Base-by-base conservation (phyloP, 2,888 invertebrate species). In the Agrotis exclamationis region DNA sequence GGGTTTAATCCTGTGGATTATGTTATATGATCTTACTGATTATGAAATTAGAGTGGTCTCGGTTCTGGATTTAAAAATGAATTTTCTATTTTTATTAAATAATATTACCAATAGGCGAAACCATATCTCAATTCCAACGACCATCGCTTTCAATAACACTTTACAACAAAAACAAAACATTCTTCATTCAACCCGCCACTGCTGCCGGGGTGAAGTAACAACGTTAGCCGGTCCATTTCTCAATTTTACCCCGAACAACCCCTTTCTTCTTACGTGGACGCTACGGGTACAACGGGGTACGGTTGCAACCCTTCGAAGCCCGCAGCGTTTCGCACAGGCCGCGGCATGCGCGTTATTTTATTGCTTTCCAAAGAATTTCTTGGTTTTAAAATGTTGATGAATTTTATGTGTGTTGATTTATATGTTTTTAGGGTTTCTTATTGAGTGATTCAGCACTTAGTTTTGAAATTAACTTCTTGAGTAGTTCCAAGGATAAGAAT, bases 191-290 rank as follows among this genome's bases (percentile, higher is more conserved):
- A 88, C 90, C 91, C 91, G 86, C 87, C 93, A 91, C 90, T 89
- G 92, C 60, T 90, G 87, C 89, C 92, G 81, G 95, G 94, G 93
- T 89, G 92, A 88, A 88, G 93, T 96, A 96, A 96, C 95, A 87
- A 94, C 89, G 95, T 96, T 96, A 96, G 91, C 93, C 95, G 96
- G 96, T 94, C 95, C 96, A 96, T 96, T 96, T 96, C 96, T 96
- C 96, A 96, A 96, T 96, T 96, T 95, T 91, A 88, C 90, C 91
- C 88, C 72, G 88, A 85, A 78, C 86, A 84, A 91, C 93, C 94
- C 93, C 90, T 91, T 92, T 90, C 89, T 90, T 91, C 91, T 88
- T 88, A 91, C 92, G 71, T 92, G 94, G 94, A 92, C 93, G 92
- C 86, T 67, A 58, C 66, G 69, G 66, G 66, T 74, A 66, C 62